Evolutionary conservation across 2,888 invertebrate genomes (phyloP).

Genomic region (Plusia festucae): DNA sequence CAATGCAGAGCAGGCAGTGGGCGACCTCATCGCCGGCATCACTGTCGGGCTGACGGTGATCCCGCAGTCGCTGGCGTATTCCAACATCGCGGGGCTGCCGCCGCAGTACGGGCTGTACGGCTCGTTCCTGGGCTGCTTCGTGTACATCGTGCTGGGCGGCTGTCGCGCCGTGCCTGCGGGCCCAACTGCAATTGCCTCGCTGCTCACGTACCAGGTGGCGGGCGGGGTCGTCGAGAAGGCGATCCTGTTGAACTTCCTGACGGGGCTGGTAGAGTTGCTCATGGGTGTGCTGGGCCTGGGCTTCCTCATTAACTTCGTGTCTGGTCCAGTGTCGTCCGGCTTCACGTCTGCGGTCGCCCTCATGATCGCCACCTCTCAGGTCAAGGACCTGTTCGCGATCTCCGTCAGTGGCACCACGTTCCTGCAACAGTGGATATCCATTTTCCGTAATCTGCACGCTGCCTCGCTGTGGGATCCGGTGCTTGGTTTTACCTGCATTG

Average conservation of each 20-base stretch:
- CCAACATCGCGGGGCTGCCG: constrained; percentile 94
- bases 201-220: constrained; percentile 94
- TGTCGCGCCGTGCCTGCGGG: constrained; percentile 98
- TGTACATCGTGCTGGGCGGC: constrained; percentile 97
- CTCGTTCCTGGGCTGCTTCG: constrained; percentile 97
- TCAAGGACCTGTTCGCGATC: constrained; percentile 95
- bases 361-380: constrained; percentile 96
- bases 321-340: constrained; percentile 96
- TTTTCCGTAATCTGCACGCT: constrained; percentile 91
- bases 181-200: constrained; percentile 97
- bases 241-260: constrained; percentile 92
- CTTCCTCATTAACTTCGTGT: constrained; percentile 96
- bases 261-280: constrained; percentile 92
- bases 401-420: constrained; percentile 93
- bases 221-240: constrained; percentile 92
- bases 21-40: constrained; percentile 96
- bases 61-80: constrained; percentile 96
- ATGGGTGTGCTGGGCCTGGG: constrained; percentile 96
- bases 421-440: constrained; percentile 93
- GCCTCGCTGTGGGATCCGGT: constrained; percentile 93
- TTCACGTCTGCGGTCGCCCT: constrained; percentile 97
- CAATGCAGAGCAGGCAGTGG: constrained; percentile 92
- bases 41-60: constrained; percentile 98
- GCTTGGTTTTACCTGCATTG: constrained; percentile 93
- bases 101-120: constrained; percentile 97